These are phyloP conservation scores for Ceratitis capitata DNA, from an alignment of 1,140 invertebrate species.

Conservation along the genomic window DNA sequence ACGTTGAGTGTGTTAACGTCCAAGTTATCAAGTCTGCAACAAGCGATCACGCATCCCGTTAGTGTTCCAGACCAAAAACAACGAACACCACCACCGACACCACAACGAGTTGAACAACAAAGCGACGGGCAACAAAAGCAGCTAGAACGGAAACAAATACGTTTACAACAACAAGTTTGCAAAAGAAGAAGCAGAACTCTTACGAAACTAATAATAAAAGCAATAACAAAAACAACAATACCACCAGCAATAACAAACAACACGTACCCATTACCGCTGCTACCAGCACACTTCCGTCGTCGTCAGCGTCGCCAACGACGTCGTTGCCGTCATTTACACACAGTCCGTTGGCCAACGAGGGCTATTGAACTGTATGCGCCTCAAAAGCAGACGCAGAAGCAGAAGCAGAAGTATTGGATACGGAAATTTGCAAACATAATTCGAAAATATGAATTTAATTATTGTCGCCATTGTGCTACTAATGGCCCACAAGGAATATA, in stretches of 20 bases:
- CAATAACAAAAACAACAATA: not conserved
- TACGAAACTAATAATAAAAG: not conserved
- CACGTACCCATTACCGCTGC: not conserved
- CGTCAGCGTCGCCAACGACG: too few relatives aligned
- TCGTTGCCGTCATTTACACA: not conserved
- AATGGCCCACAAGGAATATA: slow-evolving; percentile 54
- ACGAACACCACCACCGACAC: not conserved
- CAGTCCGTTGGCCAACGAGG: not conserved
- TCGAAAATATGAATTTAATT: slow-evolving; percentile 57
- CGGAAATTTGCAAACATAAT: slow-evolving; percentile 34
- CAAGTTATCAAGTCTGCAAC: slow-evolving; percentile 9
- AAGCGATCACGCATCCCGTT: not conserved
- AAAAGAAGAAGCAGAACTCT: slow-evolving; percentile 4
- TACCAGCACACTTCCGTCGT: not conserved
- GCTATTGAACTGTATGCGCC: slow-evolving; percentile 29
- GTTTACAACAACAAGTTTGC: not conserved
- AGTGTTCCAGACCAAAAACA: not conserved
- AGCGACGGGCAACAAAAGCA: not conserved
- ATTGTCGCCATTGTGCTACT: slow-evolving; percentile 57
- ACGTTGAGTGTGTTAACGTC: slow-evolving; percentile 16
- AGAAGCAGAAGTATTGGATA: slow-evolving; percentile 23
- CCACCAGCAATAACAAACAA: not conserved
- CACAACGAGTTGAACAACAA: slow-evolving; percentile 5
- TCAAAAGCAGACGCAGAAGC: too few relatives aligned
- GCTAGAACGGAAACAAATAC: not conserved